Evolutionary conservation across 2,797 vertebrate genomes (phyloP), one percentile per base, ranked within the genome.

Genomic region (Columba guinea): DNA sequence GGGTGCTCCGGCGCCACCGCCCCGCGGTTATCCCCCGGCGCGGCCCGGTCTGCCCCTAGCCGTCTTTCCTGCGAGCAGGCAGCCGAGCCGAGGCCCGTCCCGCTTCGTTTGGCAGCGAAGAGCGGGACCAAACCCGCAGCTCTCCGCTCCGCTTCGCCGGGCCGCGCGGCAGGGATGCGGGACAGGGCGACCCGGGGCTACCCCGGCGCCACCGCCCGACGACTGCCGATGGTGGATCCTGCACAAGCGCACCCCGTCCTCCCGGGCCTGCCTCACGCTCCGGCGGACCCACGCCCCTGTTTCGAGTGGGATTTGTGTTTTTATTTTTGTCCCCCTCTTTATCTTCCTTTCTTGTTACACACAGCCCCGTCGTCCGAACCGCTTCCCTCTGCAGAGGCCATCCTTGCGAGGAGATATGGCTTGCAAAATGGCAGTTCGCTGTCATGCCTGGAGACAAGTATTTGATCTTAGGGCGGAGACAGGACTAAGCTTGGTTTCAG

Each of bases 381-480:
- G 32, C 74, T 74, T 5, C 28, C 17, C 56, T n/a, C 27, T 27
- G 11, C 34, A 7, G 24, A 34, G 87, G 19, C 5, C 48, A 8
- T 62, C 76, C 71, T 28, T 39, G 79, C 18, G 6, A 44, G 69
- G 60, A 81, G 77, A n/a, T 44, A 3, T 5, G 73, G 80, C 52
- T 63, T 63, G 73, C 76, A 79, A 90, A 80, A 94, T 78, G 93
- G 87, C 90, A 95, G 92, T 9, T 74, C 52, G 24, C 65, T 52
- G 34, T 51, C 87, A 37, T 5, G 26, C 37, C 10, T 44, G 62
- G 83, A 82, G 71, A 80, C 53, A 69, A 59, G 71, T 56, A 67
- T 20, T 39, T 46, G 76, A 28, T 88, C 20, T 53, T 11, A n/a
- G 82, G 86, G 75, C 37, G 67, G 62, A 30, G 75, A 18, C 0